Conservation (phyloP, 1,140 invertebrate genomes). For the Drosophila nasuta region DNA sequence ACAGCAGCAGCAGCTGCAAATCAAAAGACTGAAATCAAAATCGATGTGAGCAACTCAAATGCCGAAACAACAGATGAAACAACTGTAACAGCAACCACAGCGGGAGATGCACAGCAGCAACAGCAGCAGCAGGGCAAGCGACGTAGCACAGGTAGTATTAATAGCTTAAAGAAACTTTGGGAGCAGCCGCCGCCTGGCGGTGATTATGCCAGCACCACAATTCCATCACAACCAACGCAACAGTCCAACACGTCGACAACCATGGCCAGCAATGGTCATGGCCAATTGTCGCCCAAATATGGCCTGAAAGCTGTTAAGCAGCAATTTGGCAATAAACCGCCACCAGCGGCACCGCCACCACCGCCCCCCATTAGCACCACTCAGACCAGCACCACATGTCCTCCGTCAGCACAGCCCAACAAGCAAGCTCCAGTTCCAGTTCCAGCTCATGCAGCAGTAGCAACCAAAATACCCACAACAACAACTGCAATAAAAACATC, state of each 20-base stretch:
- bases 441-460: slow-evolving; percentile 30
- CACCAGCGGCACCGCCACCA: slow-evolving; percentile 72
- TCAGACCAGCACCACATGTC: slow-evolving; percentile 26
- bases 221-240: slow-evolving; percentile 59
- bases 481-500: slow-evolving; percentile 72
- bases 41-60: slow-evolving; percentile 72
- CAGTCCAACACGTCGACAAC: not conserved
- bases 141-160: slow-evolving; percentile 96
- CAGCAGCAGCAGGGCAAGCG: slow-evolving; percentile 91
- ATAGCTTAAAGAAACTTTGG: slow-evolving; percentile 96
- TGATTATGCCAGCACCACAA: slow-evolving; percentile 82
- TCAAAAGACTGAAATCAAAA: slow-evolving; percentile 85
- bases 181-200: slow-evolving; percentile 88
- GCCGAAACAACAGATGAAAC: slow-evolving; percentile 31
- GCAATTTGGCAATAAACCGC: slow-evolving; percentile 68
- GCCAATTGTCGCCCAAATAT: slow-evolving; percentile 81
- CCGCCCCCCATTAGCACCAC: slow-evolving; percentile 45
- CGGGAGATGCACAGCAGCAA: slow-evolving; percentile 24
- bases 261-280: slow-evolving; percentile 25
- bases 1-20: slow-evolving; percentile 45
- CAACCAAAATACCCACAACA: slow-evolving; percentile 17
- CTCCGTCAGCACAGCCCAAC: slow-evolving; percentile 3
- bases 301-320: slow-evolving; percentile 59
- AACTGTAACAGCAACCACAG: not conserved
- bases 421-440: not conserved